A percentile compares a stretch with the other conserved stretches of the same genome.
Conservation (phyloP, 2,113 vertebrate genomes). For the Marcusenius ussheri region DNA sequence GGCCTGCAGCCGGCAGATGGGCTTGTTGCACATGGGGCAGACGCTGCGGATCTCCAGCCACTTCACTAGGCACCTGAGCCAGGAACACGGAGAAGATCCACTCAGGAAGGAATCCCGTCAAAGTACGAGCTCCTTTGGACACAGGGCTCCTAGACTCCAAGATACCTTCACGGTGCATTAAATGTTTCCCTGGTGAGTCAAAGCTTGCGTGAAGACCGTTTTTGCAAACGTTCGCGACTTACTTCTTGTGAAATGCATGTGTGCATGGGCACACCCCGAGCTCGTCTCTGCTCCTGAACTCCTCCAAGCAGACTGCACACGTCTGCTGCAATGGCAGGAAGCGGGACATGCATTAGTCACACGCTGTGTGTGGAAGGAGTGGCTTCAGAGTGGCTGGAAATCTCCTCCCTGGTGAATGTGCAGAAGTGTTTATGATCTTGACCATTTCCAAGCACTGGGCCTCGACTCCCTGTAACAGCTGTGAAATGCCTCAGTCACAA, state of each 20-base stretch:
- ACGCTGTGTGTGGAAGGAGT: not conserved
- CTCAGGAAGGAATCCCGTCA: not conserved
- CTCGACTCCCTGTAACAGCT: not conserved
- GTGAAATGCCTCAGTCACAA: not conserved
- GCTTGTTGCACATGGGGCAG: constrained; percentile 74
- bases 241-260: constrained; percentile 77
- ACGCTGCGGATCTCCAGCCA: constrained; percentile 74
- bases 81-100: not conserved
- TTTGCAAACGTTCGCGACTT: constrained; percentile 35
- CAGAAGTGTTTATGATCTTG: not conserved
- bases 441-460: not conserved
- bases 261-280: constrained; percentile 69
- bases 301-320: constrained; percentile 71
- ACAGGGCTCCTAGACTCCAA: not conserved
- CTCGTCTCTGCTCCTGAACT: constrained; percentile 68
- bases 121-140: not conserved
- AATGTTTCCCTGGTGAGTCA: not conserved
- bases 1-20: constrained; percentile 62
- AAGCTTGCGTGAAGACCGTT: not conserved
- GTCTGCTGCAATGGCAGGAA: constrained; percentile 58
- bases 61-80: constrained; percentile 66
- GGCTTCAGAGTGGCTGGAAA: not conserved
- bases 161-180: not conserved
- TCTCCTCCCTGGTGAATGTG: not conserved
- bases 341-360: not conserved